A percentile compares a stretch with the other conserved stretches of the same genome.
These are phyloP conservation scores for Smutsia temminckii DNA, from an alignment of 2,797 vertebrate species.

Conservation along the genomic window DNA sequence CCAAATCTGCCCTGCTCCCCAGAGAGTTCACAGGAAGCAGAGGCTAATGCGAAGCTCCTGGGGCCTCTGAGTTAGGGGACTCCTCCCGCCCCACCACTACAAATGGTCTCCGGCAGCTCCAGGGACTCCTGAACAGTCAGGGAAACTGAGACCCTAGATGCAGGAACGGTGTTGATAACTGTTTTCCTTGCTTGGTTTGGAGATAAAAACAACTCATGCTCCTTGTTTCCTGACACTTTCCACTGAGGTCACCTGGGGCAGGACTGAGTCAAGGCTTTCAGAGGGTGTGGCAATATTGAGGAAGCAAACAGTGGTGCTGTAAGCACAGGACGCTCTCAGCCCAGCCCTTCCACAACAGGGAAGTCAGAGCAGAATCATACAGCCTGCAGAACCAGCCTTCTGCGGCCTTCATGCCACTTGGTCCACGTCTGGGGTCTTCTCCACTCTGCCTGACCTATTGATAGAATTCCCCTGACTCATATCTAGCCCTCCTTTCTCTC, in stretches of 20 bases:
- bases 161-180: not conserved
- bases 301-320: not conserved
- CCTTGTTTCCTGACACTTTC: constrained; percentile 46
- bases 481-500: not conserved
- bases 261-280: constrained; percentile 44
- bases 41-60: not conserved
- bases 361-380: not conserved
- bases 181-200: not conserved
- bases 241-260: constrained; percentile 39
- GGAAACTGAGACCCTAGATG: not conserved
- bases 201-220: constrained; percentile 51
- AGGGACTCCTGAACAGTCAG: not conserved
- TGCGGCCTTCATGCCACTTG: not conserved
- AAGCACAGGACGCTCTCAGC: not conserved
- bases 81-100: accelerated
- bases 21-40: not conserved
- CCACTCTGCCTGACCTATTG: not conserved
- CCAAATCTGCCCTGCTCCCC: not conserved
- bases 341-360: not conserved
- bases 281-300: not conserved
- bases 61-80: not conserved
- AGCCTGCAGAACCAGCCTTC: not conserved
- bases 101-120: not conserved
- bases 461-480: not conserved
- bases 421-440: not conserved